A percentile compares a stretch with the other conserved stretches of the same genome.
These are phyloP conservation scores for Hystrix brachyura DNA, from an alignment of 2,113 vertebrate genomes.

Conservation along the genomic window DNA sequence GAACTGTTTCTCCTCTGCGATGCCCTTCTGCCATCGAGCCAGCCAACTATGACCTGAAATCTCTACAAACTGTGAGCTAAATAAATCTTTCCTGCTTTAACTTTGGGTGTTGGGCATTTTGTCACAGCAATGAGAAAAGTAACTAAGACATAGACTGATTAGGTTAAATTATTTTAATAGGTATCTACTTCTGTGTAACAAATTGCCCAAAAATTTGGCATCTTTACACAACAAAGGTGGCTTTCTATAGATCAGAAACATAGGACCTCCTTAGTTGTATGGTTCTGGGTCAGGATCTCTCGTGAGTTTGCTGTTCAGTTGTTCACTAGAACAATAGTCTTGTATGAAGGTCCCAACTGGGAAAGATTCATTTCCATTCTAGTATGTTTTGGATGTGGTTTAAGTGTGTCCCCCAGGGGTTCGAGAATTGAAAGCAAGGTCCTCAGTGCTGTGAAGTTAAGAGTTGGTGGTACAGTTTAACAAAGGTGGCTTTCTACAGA, in stretches of 20 bases:
- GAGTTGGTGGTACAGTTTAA: background rate
- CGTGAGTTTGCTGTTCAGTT: background rate
- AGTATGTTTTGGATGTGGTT: background rate
- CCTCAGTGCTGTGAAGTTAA: background rate
- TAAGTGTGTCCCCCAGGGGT: background rate
- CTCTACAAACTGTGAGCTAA: too few relatives aligned
- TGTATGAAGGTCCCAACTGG: background rate
- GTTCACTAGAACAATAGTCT: too few relatives aligned
- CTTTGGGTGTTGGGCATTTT: too few relatives aligned
- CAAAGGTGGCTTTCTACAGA: background rate
- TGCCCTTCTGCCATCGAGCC: too few relatives aligned
- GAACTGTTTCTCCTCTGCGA: too few relatives aligned
- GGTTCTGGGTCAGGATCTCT: background rate
- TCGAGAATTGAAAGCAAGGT: background rate
- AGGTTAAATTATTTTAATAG: background rate
- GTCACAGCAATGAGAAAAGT: too few relatives aligned
- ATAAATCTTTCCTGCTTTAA: too few relatives aligned
- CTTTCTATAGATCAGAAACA: background rate
- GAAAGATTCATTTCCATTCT: background rate
- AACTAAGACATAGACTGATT: background rate
- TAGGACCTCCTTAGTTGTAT: background rate
- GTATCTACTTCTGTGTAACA: background rate
- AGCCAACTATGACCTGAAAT: too few relatives aligned
- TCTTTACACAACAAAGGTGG: background rate
- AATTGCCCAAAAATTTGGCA: background rate